Evolutionary conservation across 2,797 vertebrate species (phyloP).

Genomic region (Brachyrhaphis roseni): DNA sequence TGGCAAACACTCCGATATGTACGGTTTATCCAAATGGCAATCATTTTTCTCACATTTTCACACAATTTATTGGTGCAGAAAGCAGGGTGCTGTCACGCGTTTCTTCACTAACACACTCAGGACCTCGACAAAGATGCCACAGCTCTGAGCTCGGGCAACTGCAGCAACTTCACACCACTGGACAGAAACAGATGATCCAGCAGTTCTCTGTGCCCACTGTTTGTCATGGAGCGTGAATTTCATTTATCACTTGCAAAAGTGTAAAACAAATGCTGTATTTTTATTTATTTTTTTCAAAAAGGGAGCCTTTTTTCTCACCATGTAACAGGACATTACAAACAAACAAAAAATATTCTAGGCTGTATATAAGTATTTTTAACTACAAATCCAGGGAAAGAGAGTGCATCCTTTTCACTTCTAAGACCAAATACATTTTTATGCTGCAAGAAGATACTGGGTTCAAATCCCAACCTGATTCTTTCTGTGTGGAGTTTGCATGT

Average conservation of each 20-base stretch:
- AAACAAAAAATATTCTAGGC: not conserved
- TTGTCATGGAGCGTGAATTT: slow-evolving; percentile 58
- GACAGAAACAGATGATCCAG: slow-evolving; percentile 51
- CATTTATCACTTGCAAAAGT: slow-evolving; percentile 47
- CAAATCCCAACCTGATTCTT: not conserved
- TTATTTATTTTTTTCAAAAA: slow-evolving; percentile 8
- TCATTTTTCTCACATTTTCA: slow-evolving; percentile 3
- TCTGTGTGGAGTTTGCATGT: not conserved
- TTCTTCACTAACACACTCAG: slow-evolving; percentile 4
- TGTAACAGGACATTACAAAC: not conserved
- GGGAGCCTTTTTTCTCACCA: not conserved
- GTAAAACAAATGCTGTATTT: slow-evolving; percentile 35
- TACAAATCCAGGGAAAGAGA: not conserved
- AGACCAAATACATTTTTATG: not conserved
- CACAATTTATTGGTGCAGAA: not conserved
- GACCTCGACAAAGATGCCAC: slow-evolving; percentile 27
- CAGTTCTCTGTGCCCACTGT: slow-evolving; percentile 45
- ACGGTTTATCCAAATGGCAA: not conserved
- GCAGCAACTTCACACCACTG: slow-evolving; percentile 45
- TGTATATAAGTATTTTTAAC: not conserved
- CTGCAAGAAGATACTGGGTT: not conserved
- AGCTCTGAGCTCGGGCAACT: slow-evolving; percentile 43
- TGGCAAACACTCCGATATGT: not conserved
- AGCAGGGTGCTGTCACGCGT: not conserved
- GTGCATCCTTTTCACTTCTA: not conserved